Evolutionary conservation across 2,113 vertebrate genomes (phyloP).

Genomic region (Mormyrus iriodes): DNA sequence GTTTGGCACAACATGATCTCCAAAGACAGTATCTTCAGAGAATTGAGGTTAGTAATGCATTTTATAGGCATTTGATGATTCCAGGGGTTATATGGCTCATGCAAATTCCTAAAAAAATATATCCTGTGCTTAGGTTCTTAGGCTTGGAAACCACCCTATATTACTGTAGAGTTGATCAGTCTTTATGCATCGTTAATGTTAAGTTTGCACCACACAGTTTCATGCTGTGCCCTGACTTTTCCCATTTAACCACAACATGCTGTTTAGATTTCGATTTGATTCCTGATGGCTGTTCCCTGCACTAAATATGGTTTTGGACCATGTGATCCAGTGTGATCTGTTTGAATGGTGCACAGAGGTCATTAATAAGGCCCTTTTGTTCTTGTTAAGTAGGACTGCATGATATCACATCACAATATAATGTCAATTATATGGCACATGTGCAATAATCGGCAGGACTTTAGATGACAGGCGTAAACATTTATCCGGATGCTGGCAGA

Average conservation of each 20-base stretch:
- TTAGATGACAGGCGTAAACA: background rate
- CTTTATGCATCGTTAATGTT: background rate
- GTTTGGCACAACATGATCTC: constrained; percentile 44
- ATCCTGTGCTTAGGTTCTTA: too few relatives aligned
- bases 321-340: background rate
- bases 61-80: background rate
- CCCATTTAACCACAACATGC: background rate
- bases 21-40: constrained; percentile 78
- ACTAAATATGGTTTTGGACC: background rate
- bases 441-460: background rate
- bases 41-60: constrained; percentile 67
- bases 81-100: background rate
- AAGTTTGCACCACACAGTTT: background rate
- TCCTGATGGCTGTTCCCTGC: background rate
- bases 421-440: background rate
- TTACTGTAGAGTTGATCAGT: background rate
- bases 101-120: too few relatives aligned
- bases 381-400: background rate
- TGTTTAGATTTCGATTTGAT: background rate
- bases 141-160: background rate
- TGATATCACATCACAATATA: background rate
- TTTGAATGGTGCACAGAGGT: background rate
- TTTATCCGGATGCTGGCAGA: background rate
- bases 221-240: background rate
- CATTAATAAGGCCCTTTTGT: background rate